Conservation (phyloP, 2,797 vertebrate species). For the Tangara arthus region DNA sequence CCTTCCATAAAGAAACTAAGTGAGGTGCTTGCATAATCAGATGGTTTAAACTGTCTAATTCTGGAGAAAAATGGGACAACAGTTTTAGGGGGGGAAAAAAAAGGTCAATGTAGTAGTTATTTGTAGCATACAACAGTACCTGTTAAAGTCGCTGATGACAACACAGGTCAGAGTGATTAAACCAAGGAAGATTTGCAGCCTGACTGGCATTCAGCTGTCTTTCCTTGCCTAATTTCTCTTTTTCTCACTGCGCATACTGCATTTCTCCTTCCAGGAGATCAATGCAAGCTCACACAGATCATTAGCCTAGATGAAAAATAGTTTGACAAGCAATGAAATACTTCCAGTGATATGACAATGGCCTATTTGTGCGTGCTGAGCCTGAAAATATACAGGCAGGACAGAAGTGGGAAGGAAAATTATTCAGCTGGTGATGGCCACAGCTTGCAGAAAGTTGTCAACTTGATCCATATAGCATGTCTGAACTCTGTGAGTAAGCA, state of each 20-base stretch:
- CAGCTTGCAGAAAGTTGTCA: conserved; percentile 19
- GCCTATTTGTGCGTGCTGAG: neutral
- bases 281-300: neutral
- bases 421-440: neutral
- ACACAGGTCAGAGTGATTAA: neutral
- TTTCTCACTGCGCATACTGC: neutral
- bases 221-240: neutral
- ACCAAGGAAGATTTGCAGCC: neutral
- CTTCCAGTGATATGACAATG: neutral
- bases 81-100: accelerated
- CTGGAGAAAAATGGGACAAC: neutral
- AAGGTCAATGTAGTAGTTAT: neutral
- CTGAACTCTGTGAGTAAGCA: conserved; percentile 4
- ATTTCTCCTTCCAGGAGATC: neutral
- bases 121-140: neutral
- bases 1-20: neutral
- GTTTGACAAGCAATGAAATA: conserved; percentile 19
- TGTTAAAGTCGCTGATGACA: neutral
- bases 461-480: neutral
- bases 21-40: neutral
- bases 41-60: neutral
- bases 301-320: conserved; percentile 33
- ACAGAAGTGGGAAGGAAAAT: neutral
- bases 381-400: neutral
- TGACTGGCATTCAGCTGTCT: neutral